Conservation (phyloP, 2,113 vertebrate species). For the Tauraco erythrolophus region DNA sequence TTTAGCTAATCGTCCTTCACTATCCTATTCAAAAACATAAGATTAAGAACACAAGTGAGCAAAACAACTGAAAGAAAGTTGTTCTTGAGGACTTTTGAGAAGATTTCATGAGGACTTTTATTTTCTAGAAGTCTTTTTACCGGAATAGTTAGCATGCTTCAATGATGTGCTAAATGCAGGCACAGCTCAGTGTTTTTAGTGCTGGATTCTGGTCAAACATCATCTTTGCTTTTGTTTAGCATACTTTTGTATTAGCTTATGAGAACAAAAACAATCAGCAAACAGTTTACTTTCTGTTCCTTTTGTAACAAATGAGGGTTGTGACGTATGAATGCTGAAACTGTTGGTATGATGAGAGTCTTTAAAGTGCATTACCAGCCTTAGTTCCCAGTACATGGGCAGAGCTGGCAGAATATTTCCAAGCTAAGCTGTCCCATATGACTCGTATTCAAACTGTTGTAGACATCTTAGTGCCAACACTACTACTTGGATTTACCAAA, state of each 20-base stretch:
- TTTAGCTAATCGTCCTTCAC: not conserved
- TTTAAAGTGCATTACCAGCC: not conserved
- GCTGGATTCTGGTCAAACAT: conserved; percentile 40
- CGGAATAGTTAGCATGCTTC: conserved; percentile 45
- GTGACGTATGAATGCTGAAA: not conserved
- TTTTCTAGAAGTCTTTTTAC: conserved; percentile 21
- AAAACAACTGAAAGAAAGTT: not conserved
- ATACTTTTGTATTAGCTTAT: conserved; percentile 43
- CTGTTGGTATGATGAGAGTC: not conserved
- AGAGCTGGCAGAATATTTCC: not conserved
- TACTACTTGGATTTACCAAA: not conserved
- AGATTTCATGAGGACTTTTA: not conserved
- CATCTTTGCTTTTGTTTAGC: conserved; percentile 60
- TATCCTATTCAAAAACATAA: not conserved
- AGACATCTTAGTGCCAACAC: not conserved
- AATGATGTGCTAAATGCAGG: conserved; percentile 40
- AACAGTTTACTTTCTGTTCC: conserved; percentile 36
- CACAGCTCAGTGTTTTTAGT: not conserved
- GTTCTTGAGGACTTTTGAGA: not conserved
- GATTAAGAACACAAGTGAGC: not conserved
- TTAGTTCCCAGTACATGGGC: not conserved
- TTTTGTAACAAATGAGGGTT: not conserved
- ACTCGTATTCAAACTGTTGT: not conserved
- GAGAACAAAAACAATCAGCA: conserved; percentile 36
- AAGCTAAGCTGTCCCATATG: not conserved